Evolutionary conservation across 2,888 invertebrate genomes (phyloP), one percentile per base, ranked within the genome.

Genomic region (Polylopha cassiicola): DNA sequence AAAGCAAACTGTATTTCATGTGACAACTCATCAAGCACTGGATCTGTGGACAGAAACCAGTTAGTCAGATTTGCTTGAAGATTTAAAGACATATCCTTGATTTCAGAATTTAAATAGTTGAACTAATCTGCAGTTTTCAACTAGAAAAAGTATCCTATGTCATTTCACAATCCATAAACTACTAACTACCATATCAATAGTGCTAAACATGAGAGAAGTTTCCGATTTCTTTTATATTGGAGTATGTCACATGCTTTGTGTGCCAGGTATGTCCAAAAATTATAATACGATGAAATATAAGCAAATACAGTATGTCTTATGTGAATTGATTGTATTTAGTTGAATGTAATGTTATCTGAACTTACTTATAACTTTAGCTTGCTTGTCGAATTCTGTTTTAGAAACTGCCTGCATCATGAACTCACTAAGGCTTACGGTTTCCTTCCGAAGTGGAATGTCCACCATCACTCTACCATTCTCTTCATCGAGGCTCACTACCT

Each of bases 361-460:
- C 92, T 91, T 88, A 95, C 96, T 97, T 72, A 97, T 87, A 54
- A 96, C 92, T 89, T 94, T 95, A 0, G 93, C 91, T 60, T 92
- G 92, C 62, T 91, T 91, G 8, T 90, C 87, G 70, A 89, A 98
- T 62, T 97, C 97, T 3, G 91, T 87, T 59, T 91, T 91, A 0
- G 92, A 88, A 2, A 98, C 93, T 0, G 92, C 89, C 47, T 90
- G 88, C 47, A 96, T 88, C 73, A 92, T 88, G 56, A 91, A 91
- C 75, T 97, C 95, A 60, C 91, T 93, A 0, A 95, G 75, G 13
- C 91, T 90, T 45, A 92, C 84, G 2, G 87, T 88, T 53, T 88
- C 80, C 15, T 90, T 90, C 37, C 89, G 90, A 7, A 94, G 77
- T 2, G 92, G 84, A 53, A 93, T 87, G 73, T 92, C 92, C 0